phyloP scores from a whole-genome alignment of 1,140 invertebrate species.

The Drosophila persimilis region DNA sequence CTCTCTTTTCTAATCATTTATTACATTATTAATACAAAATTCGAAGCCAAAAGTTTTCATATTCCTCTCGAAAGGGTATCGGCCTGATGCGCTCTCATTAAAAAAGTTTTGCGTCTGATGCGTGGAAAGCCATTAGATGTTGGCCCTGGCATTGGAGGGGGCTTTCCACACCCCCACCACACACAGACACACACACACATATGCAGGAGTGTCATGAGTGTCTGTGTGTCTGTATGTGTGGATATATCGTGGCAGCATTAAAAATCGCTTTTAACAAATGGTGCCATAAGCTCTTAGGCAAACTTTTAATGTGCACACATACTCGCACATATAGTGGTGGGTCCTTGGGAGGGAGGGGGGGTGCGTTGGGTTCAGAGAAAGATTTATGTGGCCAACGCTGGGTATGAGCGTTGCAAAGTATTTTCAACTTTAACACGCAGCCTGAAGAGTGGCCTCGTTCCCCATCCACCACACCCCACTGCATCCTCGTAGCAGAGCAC shows the following conservation, averaged over 20 bases:
- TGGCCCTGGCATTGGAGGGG: constrained; percentile 48
- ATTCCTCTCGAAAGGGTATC: constrained; percentile 35
- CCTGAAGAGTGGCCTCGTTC: constrained; percentile 16
- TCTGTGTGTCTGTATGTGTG: constrained; percentile 31
- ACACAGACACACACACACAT: no score
- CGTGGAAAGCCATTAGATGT: constrained; percentile 68
- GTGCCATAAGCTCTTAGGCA: constrained; percentile 76
- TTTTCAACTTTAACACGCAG: constrained; percentile 65
- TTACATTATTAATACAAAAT: no score
- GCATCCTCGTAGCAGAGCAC: neutral
- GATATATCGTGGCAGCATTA: constrained; percentile 68
- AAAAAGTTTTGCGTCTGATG: constrained; percentile 59
- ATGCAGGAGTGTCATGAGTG: no score
- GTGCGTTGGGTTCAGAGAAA: constrained; percentile 16
- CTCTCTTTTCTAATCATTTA: no score
- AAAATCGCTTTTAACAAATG: constrained; percentile 80
- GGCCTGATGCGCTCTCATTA: constrained; percentile 52
- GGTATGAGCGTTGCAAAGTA: constrained; percentile 61
- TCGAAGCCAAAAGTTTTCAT: neutral
- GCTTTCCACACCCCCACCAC: neutral
- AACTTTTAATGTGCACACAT: constrained; percentile 72
- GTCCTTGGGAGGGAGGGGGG: constrained; percentile 3
- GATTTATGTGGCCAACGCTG: constrained; percentile 67
- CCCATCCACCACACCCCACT: constrained; percentile 5
- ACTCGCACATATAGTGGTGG: constrained; percentile 28